Base-by-base conservation (phyloP, 2,797 vertebrate genomes). In the Enteromius anoplus region DNA sequence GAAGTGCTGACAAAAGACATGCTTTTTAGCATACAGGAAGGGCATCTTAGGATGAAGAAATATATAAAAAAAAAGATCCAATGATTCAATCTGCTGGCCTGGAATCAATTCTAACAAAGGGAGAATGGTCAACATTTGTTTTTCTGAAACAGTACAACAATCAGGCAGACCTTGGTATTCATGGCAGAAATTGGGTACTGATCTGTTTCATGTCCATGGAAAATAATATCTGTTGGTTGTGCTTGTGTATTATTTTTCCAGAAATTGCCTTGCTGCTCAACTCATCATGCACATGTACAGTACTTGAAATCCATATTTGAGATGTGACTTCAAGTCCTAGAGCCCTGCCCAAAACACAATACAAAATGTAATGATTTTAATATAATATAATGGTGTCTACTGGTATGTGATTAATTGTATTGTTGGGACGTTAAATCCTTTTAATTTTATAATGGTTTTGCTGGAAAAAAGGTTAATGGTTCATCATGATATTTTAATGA, bases 1-100 rank as follows among this genome's bases (percentile, higher is more conserved):
- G 23, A 62, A 62, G 58, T 29, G 58, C 58, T 62, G 58, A 62
- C 58, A 62, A 62, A 62, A 62, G 58, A 62, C 12, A 29, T 62
- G 12, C 12, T 29, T 62, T 62, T 12, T 5, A 62, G 58, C 23
- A 29, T 62, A 29, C 5, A 29, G 3, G 26, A 62, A 29, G 58
- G 58, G 23, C 26, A 29, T 29, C 1, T 62, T 15, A 15, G 58
- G 58, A 26, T 14, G 23, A 62, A 26, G 23, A 60, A 29, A 60
- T 60, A 5, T 26, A 60, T 60, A 5, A 5, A 60, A 23, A 26
- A 60, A 29, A 62, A 62, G 10, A 29, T 62, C 2, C 29, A 64
- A 14, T 6, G 15, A 64, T 64, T 64, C 12, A 29, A 12, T 64
- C 15, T 34, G 62, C 15, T 65, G 15, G 12, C 23, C 58, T 62